These are phyloP conservation scores for Myopa testacea DNA, from an alignment of 2,888 invertebrate genomes.

Conservation along the genomic window DNA sequence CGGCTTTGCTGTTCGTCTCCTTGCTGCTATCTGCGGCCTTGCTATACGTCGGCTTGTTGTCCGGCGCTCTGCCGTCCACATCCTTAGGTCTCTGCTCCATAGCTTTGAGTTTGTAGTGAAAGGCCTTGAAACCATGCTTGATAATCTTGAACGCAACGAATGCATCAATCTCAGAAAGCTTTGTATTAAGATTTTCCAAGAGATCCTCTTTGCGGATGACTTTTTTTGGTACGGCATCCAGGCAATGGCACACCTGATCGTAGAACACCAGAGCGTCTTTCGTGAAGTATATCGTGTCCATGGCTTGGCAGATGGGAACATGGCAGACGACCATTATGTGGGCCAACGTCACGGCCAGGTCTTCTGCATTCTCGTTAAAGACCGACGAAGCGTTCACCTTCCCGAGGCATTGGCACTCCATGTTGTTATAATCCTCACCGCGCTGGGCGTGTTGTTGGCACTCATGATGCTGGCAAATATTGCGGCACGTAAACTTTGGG, in stretches of 20 bases:
- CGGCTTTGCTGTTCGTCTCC: conserved; percentile 41
- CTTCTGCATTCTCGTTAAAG: conserved; percentile 62
- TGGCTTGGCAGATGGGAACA: conserved; percentile 64
- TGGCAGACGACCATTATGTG: conserved; percentile 64
- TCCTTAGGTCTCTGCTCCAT: too few species aligned
- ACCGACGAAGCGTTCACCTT: conserved; percentile 59
- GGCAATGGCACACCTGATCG: conserved; percentile 48
- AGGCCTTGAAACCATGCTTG: conserved; percentile 64
- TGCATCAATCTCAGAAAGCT: conserved; percentile 57
- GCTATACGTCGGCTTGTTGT: not conserved
- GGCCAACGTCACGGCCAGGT: conserved; percentile 59
- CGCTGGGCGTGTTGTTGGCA: conserved; percentile 43
- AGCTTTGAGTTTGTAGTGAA: conserved; percentile 58
- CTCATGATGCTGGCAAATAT: conserved; percentile 59
- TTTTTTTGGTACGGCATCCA: conserved; percentile 57
- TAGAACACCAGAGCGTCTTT: conserved; percentile 60
- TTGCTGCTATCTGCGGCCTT: too few species aligned
- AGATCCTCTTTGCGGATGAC: conserved; percentile 59
- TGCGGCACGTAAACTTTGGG: conserved; percentile 58
- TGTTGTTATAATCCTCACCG: not conserved
- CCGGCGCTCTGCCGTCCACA: not conserved
- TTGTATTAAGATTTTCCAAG: conserved; percentile 58
- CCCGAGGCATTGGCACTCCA: conserved; percentile 53
- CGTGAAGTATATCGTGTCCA: conserved; percentile 59
- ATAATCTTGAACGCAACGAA: conserved; percentile 62